These are phyloP conservation scores for Thrips palmi DNA, from an alignment of 1,140 invertebrate species.

Conservation along the genomic window DNA sequence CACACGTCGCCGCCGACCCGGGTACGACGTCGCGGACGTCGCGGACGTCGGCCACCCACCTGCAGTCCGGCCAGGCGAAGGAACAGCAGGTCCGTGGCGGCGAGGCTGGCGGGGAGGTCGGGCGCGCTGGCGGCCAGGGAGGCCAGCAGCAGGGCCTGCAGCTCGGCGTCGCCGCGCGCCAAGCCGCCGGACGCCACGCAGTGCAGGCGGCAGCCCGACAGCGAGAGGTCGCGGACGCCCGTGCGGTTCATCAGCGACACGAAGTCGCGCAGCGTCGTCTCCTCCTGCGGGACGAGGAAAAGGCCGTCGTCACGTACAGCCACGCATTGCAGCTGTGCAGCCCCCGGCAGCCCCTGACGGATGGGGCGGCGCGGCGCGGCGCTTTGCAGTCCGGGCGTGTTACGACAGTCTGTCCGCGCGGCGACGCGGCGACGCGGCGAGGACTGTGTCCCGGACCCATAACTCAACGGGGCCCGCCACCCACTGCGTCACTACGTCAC, in stretches of 20 bases:
- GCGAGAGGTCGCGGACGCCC: constrained; percentile 25
- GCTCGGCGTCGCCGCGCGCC: constrained; percentile 25
- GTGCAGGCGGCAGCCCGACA: constrained; percentile 27
- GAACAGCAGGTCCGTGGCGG: constrained; percentile 25
- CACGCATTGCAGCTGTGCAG: background rate
- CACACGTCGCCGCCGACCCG: background rate
- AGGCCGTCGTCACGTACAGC: background rate
- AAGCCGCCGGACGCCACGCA: constrained; percentile 22
- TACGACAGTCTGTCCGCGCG: background rate
- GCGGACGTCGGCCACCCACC: constrained; percentile 18
- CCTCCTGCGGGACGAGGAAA: constrained; percentile 19
- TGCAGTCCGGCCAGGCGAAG: constrained; percentile 30
- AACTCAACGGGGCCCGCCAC: no score
- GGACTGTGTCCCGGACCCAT: background rate
- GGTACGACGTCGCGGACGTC: background rate
- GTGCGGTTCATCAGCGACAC: constrained; percentile 25
- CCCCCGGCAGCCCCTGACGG: no score
- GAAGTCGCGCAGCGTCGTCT: constrained; percentile 25
- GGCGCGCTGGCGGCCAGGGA: constrained; percentile 19
- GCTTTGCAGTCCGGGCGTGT: no score
- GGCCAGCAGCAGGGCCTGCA: constrained; percentile 23
- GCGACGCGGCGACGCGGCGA: background rate
- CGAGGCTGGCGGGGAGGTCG: no score
- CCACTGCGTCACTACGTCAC: no score
- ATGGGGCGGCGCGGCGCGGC: no score